Conservation (phyloP, 2,888 invertebrate genomes). For the Drymonia ruficornis region DNA sequence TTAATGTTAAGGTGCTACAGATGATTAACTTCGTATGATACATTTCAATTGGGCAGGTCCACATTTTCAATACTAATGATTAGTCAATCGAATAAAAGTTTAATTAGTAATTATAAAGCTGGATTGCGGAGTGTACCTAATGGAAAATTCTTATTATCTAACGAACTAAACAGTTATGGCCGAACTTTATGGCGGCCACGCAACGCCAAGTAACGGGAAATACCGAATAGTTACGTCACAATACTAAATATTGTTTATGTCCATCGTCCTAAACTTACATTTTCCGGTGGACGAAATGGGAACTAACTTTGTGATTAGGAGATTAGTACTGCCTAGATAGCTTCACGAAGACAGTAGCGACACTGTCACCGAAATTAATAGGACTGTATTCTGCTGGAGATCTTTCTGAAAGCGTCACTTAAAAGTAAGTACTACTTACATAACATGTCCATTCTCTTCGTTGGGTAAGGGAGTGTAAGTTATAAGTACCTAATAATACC, state of each 20-base stretch:
- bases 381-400: neutral
- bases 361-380: neutral
- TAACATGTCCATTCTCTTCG: no score
- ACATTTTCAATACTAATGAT: no score
- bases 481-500: no score
- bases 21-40: no score
- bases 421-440: no score
- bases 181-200: constrained; percentile 3
- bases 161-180: neutral
- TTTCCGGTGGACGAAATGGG: neutral
- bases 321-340: neutral
- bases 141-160: neutral
- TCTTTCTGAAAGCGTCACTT: neutral
- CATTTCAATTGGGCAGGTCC: no score
- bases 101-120: neutral
- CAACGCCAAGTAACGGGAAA: neutral
- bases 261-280: neutral
- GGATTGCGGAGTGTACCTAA: neutral
- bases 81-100: no score
- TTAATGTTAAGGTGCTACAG: no score
- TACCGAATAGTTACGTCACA: neutral
- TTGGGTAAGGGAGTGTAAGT: no score
- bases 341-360: neutral
- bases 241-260: neutral
- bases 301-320: neutral